phyloP scores from a whole-genome alignment of 2,888 invertebrate genomes.

The Hedya salicella region DNA sequence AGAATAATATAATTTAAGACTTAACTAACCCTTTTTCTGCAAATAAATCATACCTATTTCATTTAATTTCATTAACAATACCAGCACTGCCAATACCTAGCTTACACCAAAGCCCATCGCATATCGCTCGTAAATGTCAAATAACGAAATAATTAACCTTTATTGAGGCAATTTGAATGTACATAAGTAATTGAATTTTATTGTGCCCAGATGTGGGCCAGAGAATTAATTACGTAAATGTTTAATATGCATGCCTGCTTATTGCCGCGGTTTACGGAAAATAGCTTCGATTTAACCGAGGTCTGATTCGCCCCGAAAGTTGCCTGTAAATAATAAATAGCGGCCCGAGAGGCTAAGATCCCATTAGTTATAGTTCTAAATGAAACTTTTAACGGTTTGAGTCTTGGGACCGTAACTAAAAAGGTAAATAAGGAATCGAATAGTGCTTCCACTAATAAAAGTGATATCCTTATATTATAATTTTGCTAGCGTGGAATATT shows the following conservation, averaged over 20 bases:
- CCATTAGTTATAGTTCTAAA: too few relatives aligned
- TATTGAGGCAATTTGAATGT: slow-evolving; percentile 41
- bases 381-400: too few relatives aligned
- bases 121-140: slow-evolving; percentile 41
- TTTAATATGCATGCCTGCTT: slow-evolving; percentile 37
- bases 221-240: slow-evolving; percentile 36
- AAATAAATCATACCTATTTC: too few relatives aligned
- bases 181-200: slow-evolving; percentile 40
- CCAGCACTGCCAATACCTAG: slow-evolving; percentile 20
- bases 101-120: slow-evolving; percentile 19
- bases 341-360: background rate
- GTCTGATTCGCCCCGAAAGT: slow-evolving; percentile 14
- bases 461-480: too few relatives aligned
- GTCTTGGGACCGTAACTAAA: too few relatives aligned
- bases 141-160: slow-evolving; percentile 41
- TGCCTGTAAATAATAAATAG: slow-evolving; percentile 32
- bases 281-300: slow-evolving; percentile 26
- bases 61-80: too few relatives aligned
- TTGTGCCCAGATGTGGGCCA: slow-evolving; percentile 37
- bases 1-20: too few relatives aligned
- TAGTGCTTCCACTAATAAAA: too few relatives aligned
- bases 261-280: slow-evolving; percentile 20
- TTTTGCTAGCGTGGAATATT: too few relatives aligned
- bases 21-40: too few relatives aligned
- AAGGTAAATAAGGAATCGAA: too few relatives aligned